Evolutionary conservation across 1,140 invertebrate genomes (phyloP), one percentile per base, ranked within the genome.

Genomic region (Bombus polaris): DNA sequence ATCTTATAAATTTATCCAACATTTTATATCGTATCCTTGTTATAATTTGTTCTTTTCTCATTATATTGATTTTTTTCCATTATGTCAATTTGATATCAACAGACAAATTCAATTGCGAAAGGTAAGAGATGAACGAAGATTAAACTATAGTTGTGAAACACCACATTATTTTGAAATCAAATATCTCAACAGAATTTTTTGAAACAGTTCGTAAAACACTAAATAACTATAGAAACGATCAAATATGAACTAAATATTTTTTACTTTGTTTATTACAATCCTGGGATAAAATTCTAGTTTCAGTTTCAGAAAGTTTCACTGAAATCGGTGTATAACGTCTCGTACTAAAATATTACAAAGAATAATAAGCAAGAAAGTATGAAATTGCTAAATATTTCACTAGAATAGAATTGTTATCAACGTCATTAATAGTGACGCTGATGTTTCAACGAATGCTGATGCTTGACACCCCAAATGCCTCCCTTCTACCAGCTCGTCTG

Each of bases 401-500:
- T 79, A 72, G 39, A 72, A 37, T 84, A 84, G 75, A 72, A 37
- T 47, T 47, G 18, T 18, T 32, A 25, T 44, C n/a, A 18, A 35
- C n/a, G 18, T 32, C 28, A 25, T 35, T 25, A 44, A 8, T 82
- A 47, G 28, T 8, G 35, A 35, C 62, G 44, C 22, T 53, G 28
- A 44, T 32, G 44, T 44, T 65, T 13, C 73, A 42, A 53, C 62
- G 62, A 57, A 83, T 83, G 73, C 59, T 53, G 44, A 47, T 66
- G 81, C 65, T 78, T 78, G 73, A 59, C 35, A 35, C 32, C 76
- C 32, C n/a, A 12, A 37, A 22, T 79, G 75, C 82, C 59, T 72
- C 82, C 82, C 75, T 78, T 59, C 57, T 80, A 71, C 44, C 66
- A 71, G 42, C 73, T 77, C 28, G 62, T 57, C 8, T 15, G 47